phyloP scores from a whole-genome alignment of 2,888 invertebrate genomes.

The Meteorus colon region DNA sequence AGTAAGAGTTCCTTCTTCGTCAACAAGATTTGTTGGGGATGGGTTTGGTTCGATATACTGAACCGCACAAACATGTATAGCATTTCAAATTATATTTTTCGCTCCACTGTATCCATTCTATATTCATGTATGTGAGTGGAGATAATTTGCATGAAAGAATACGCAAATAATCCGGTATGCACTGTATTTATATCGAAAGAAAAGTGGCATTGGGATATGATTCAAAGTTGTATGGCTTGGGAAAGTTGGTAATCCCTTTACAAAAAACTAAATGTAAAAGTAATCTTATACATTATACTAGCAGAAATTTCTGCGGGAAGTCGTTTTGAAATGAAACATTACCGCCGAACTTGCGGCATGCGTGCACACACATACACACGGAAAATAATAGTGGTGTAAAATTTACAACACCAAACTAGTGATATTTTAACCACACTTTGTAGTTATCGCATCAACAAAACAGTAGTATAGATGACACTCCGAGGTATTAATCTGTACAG shows the following conservation, averaged over 20 bases:
- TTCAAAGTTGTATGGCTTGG: slow-evolving; percentile 23
- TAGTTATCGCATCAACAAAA: too few species aligned
- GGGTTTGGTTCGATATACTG: too few species aligned
- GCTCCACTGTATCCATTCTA: too few species aligned
- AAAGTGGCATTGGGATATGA: neutral
- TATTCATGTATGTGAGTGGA: neutral
- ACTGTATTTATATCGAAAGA: neutral
- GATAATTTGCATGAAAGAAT: slow-evolving; percentile 7
- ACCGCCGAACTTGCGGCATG: neutral
- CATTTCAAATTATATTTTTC: too few species aligned
- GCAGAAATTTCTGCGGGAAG: slow-evolving; percentile 22
- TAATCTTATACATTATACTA: slow-evolving; percentile 57
- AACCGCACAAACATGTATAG: too few species aligned
- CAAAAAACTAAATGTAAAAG: slow-evolving; percentile 58
- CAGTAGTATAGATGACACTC: too few species aligned
- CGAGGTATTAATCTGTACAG: too few species aligned
- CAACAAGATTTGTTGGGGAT: too few species aligned
- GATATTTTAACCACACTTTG: too few species aligned
- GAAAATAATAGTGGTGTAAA: too few species aligned
- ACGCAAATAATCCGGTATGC: slow-evolving; percentile 9
- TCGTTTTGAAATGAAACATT: slow-evolving; percentile 23
- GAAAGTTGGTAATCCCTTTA: slow-evolving; percentile 54
- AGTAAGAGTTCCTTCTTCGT: too few species aligned
- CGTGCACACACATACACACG: neutral
- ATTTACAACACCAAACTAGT: too few species aligned